These are phyloP conservation scores for Drosophila paramelanica DNA, from an alignment of 2,888 invertebrate genomes.

Conservation along the genomic window DNA sequence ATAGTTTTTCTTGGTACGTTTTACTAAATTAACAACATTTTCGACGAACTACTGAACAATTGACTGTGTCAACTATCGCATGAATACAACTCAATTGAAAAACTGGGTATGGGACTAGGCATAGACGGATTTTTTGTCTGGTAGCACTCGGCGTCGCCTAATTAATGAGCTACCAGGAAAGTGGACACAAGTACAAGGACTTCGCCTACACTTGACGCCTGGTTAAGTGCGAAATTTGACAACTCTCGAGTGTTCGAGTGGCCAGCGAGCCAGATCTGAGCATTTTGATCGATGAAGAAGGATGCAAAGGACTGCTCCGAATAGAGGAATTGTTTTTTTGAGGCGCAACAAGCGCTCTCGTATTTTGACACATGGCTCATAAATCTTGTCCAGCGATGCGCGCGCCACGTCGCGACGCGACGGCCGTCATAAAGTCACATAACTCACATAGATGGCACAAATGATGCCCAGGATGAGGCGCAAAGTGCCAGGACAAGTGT, in stretches of 20 bases:
- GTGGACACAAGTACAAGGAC: slow-evolving; percentile 19
- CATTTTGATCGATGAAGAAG: slow-evolving; percentile 18
- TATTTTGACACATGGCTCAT: slow-evolving; percentile 80
- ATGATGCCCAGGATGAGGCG: neutral
- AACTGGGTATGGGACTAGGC: neutral
- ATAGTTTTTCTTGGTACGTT: slow-evolving; percentile 38
- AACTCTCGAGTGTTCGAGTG: slow-evolving; percentile 39
- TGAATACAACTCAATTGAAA: slow-evolving; percentile 36
- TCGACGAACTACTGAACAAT: slow-evolving; percentile 24
- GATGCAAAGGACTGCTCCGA: neutral
- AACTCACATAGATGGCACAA: slow-evolving; percentile 48
- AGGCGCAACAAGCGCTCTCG: slow-evolving; percentile 56
- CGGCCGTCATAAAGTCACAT: slow-evolving; percentile 71
- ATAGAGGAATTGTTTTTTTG: neutral
- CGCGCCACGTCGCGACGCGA: slow-evolving; percentile 11
- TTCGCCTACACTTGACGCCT: slow-evolving; percentile 67
- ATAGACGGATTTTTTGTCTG: slow-evolving; percentile 7
- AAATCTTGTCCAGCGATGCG: slow-evolving; percentile 65
- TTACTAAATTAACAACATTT: slow-evolving; percentile 2
- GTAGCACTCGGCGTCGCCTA: slow-evolving; percentile 63
- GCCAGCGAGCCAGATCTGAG: neutral
- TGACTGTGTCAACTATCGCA: neutral
- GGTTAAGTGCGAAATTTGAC: slow-evolving; percentile 73
- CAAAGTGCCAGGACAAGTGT: slow-evolving; percentile 55
- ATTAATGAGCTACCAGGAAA: slow-evolving; percentile 63